Evolutionary conservation across 2,797 vertebrate genomes (phyloP).

Genomic region (Hapalemur alaotrensis): DNA sequence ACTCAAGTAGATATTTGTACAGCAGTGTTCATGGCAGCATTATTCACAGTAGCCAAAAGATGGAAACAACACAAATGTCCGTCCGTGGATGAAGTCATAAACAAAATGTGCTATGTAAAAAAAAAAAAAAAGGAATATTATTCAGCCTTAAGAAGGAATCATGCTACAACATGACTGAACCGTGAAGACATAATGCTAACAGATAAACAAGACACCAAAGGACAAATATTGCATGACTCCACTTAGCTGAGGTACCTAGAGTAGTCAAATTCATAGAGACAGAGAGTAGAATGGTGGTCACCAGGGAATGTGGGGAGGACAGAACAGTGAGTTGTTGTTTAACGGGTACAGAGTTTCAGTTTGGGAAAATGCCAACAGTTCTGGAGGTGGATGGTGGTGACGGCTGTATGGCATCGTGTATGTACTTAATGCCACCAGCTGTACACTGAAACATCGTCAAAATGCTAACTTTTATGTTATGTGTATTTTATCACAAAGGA

Average conservation of each 20-base stretch:
- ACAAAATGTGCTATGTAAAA: background rate
- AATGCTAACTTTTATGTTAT: background rate
- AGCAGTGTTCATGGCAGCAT: background rate
- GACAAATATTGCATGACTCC: background rate
- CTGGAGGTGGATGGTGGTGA: no score
- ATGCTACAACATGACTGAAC: fast-evolving
- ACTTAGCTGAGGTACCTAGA: no score
- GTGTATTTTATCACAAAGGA: background rate
- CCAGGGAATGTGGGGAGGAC: background rate
- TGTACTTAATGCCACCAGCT: background rate
- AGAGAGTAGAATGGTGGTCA: background rate
- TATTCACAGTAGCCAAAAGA: background rate
- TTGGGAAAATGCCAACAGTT: background rate
- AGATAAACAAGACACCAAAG: background rate
- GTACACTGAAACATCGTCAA: background rate
- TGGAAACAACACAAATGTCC: background rate
- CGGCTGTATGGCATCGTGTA: fast-evolving
- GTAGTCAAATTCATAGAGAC: background rate
- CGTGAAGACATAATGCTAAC: background rate
- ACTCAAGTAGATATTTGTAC: background rate
- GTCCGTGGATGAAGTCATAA: background rate
- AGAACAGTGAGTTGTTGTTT: background rate
- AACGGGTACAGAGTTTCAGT: background rate
- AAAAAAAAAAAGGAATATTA: no score
- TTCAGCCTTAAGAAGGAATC: background rate